Evolutionary conservation across 2,113 vertebrate species (phyloP), one percentile per base, ranked within the genome.

Genomic region (Patagioenas fasciata): DNA sequence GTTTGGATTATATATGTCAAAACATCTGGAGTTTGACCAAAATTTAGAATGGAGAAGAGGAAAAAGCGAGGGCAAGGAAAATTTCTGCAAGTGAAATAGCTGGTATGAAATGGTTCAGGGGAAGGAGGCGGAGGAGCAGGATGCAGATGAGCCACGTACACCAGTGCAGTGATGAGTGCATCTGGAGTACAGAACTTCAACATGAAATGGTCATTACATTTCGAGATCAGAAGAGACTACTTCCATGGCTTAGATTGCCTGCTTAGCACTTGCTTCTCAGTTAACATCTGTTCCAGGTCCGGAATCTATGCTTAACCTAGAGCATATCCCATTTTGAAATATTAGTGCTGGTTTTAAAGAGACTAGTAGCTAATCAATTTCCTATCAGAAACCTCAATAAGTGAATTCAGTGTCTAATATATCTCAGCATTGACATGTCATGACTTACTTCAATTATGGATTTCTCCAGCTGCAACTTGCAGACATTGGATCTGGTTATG

Each of bases 81-180:
- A 71, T 31, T 40, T 66, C 8, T 67, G 24, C 56, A 57, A 66
- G 40, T 48, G 16, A 71, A 81, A 81, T 4, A 53, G 11, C 20
- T 74, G 58, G 24, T 50, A 31, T 14, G 7, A 86, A 84, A 16
- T 2, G 3, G 5, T 44, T 83, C 42, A 57, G 40, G 13, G 13
- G 26, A 21, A 57, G 51, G 24, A 91, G 13, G 15, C 13, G n/a
- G 47, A 89, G 23, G 2, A 61, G 47, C 10, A 51, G 42, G 36
- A 21, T 31, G 14, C 10, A 78, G 50, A 79, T 44, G 24, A 81
- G 13, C n/a, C 56, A 40, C 13, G 31, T 13, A 25, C 5, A 60
- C 3, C 34, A 0, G 0, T 53, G 6, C 0, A 0, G 23, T 56
- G 25, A 19, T 48, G 32, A 75, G 20, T 6, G 11, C 4, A 5